Base-by-base conservation (phyloP, 1,140 invertebrate genomes). In the Bombus terrestris region DNA sequence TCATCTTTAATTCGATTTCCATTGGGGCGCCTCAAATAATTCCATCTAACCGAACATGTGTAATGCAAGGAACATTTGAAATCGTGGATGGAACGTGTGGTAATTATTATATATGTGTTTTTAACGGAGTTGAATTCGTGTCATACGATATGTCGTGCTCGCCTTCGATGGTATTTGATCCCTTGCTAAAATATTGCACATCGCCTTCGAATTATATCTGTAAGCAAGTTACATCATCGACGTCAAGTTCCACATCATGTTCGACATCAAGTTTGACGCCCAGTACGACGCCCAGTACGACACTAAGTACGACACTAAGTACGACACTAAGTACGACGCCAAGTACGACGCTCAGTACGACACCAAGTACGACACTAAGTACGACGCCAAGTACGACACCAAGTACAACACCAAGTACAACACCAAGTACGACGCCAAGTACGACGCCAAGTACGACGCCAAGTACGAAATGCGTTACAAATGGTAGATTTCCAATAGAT, bases 101-200 rank as follows among this genome's bases (percentile, higher is more conserved):
- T 6, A 88, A 85, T 43, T 88, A 88, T 18, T 88, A 88, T 4
- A 2, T 80, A 0, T 88, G 86, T 35, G 0, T 72, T 9, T 12
- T 41, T 3, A 3, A 85, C 12, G 81, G 81, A 3, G 10, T 0
- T 1, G 3, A 2, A 0, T 18, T 84, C 0, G 1, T 3, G 0
- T 39, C 69, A 6, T 39, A 84, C 1, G 22, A 57, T 9, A 1
- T 72, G 0, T 37, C 10, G 1, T 88, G 87, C 57, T 12, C 35
- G 22, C 3, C 1, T 32, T 0, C 41, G 8, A 41, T 10, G 10
- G 10, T 88, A 43, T 88, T 88, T 37, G 8, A 80, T 8, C 71
- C 76, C 18, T 0, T 0, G 3, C 0, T 3, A 18, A 32, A 32
- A 1, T 66, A 5, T 25, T 87, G 79, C 59, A 37, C 15, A 25